Evolutionary conservation across 2,113 vertebrate genomes (phyloP).

Genomic region (Himantopus leucocephalus): DNA sequence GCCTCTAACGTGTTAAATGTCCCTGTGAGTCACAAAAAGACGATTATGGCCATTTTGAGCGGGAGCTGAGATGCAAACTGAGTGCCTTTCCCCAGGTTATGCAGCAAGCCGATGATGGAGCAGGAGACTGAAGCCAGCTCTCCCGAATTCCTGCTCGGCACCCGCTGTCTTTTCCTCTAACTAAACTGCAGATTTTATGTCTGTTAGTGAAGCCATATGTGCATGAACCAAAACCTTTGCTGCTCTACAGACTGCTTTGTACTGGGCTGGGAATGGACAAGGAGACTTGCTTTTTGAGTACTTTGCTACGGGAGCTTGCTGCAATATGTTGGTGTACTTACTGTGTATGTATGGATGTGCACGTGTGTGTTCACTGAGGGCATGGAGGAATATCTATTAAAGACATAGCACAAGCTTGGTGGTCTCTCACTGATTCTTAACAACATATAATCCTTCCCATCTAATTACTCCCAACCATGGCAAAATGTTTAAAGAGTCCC

Average conservation of each 20-base stretch:
- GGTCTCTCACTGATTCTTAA: not conserved
- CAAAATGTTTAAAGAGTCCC: not conserved
- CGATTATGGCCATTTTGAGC: not conserved
- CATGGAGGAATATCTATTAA: not conserved
- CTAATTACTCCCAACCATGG: not conserved
- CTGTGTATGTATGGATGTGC: accelerated
- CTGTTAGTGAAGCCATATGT: not conserved
- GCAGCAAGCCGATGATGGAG: not conserved
- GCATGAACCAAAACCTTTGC: not conserved
- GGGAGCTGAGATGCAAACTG: not conserved
- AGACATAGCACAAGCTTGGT: not conserved
- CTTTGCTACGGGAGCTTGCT: not conserved
- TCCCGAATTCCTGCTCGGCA: not conserved
- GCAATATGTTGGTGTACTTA: not conserved
- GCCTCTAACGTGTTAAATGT: not conserved
- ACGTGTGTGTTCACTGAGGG: accelerated
- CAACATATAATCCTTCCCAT: not conserved
- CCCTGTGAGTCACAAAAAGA: not conserved
- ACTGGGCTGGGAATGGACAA: not conserved
- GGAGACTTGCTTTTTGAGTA: not conserved
- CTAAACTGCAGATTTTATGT: not conserved
- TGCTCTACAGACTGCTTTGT: not conserved
- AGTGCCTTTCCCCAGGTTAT: not conserved
- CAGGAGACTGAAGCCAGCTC: not conserved
- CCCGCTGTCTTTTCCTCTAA: not conserved